Base-by-base conservation (phyloP, 2,797 vertebrate genomes). In the Poecilia picta region DNA sequence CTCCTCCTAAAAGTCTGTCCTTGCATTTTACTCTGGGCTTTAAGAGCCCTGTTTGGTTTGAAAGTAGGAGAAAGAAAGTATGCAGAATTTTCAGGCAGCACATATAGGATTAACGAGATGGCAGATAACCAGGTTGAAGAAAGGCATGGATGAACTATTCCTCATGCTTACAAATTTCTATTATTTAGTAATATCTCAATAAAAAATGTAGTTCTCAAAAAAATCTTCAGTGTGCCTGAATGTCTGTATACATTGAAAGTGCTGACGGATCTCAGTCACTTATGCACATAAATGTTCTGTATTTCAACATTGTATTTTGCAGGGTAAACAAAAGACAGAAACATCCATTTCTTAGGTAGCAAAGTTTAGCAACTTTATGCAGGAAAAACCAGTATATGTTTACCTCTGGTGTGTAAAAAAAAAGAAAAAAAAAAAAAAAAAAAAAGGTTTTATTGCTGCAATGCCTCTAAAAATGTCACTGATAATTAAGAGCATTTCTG, bases 81-180 rank as follows among this genome's bases (percentile, higher is more conserved):
- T 25, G 45, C 45, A 41, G 33, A 4, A 16, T 45, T 68, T 51
- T 74, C 18, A 39, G 33, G 8, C 12, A 66, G 46, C 59, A 33
- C 45, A 66, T 45, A 31, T 51, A 28, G 31, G 45, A 66, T 66
- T 73, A 73, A 43, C 28, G 10, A 78, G 64, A 64, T 25, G 46
- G 28, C 46, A 53, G 59, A 47, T 49, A 64, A 73, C 31, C 6
- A 39, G 20, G 53, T 20, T 5, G 20, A 78, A 45, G 16, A 66
- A 23, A 66, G 59, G 8, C 31, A 10, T 11, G 16, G 15, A 43
- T 20, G 0, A 53, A 76, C 15, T 43, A 39, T 39, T 66, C 33
- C 18, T 66, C n/a, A 8, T 66, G 31, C 64, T 25, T 23, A 41
- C 33, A 68, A 13, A 23, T 23, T 41, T 68, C 64, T 41, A 39